Conservation (phyloP, 2,113 vertebrate genomes). For the Elachura formosa region DNA sequence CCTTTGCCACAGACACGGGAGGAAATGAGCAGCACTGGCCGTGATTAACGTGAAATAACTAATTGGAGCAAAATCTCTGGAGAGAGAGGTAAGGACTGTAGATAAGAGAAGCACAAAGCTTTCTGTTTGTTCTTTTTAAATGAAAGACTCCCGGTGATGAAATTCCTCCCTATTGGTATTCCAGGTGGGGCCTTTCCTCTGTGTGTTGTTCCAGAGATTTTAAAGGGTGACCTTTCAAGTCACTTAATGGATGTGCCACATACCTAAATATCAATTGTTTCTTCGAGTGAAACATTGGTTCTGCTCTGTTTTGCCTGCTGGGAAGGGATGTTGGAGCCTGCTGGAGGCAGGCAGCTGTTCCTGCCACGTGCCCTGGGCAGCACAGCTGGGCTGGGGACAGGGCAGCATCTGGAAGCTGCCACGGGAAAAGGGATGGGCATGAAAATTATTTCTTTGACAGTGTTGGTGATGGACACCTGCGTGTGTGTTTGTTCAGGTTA, state of each 20-base stretch:
- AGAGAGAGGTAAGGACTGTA: constrained; percentile 13
- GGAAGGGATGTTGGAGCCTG: background rate
- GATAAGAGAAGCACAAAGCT: constrained; percentile 8
- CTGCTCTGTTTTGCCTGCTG: background rate
- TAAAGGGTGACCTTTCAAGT: constrained; percentile 36
- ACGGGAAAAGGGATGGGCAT: fast-evolving
- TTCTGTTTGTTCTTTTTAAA: constrained; percentile 62
- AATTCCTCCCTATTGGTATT: constrained; percentile 39
- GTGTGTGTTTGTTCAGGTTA: too few species aligned
- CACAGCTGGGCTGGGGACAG: background rate
- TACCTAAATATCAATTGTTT: constrained; percentile 8
- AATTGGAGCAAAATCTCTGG: constrained; percentile 50
- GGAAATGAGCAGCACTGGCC: background rate
- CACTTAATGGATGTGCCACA: constrained; percentile 38
- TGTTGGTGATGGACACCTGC: background rate
- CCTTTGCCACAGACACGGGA: background rate
- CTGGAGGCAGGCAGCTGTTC: background rate
- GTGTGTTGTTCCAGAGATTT: background rate
- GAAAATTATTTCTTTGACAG: background rate
- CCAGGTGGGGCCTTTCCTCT: background rate
- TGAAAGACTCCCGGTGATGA: constrained; percentile 17
- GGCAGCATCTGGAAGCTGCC: fast-evolving
- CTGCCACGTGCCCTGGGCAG: fast-evolving
- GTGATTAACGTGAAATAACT: constrained; percentile 43
- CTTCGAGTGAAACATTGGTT: background rate